phyloP scores from a whole-genome alignment of 2,888 invertebrate species.

The Tipula unca region DNA sequence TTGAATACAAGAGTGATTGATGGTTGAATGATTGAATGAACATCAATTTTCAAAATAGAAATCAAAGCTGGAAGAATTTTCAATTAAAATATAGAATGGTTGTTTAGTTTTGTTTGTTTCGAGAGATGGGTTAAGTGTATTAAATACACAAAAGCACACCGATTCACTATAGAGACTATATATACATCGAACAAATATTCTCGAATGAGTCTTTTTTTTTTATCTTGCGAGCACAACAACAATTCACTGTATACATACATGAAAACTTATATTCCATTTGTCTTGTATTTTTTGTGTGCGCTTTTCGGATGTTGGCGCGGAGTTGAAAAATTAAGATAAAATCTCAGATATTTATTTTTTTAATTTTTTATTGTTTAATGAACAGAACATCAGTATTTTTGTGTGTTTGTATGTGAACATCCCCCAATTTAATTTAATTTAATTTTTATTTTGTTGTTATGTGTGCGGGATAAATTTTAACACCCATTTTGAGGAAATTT shows the following conservation, averaged over 20 bases:
- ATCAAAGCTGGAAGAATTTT: background rate
- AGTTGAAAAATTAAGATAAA: background rate
- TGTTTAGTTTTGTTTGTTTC: background rate
- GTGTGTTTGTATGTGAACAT: background rate
- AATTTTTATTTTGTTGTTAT: background rate
- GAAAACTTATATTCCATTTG: background rate
- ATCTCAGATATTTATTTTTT: background rate
- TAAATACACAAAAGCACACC: background rate
- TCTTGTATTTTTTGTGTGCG: background rate
- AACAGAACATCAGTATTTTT: background rate
- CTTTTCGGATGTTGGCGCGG: background rate
- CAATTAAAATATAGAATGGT: background rate
- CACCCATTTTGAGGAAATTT: background rate
- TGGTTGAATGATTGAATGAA: constrained; percentile 8
- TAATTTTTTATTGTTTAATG: background rate
- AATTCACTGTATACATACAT: background rate
- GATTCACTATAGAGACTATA: too few species aligned
- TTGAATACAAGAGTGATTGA: background rate
- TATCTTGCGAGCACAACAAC: background rate
- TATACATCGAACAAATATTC: background rate
- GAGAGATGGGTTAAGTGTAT: background rate
- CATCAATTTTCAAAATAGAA: background rate
- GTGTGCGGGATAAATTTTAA: background rate
- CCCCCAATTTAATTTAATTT: background rate
- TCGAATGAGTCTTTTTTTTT: background rate